Evolutionary conservation across 2,113 vertebrate species (phyloP).

Genomic region (Phocoena phocoena): DNA sequence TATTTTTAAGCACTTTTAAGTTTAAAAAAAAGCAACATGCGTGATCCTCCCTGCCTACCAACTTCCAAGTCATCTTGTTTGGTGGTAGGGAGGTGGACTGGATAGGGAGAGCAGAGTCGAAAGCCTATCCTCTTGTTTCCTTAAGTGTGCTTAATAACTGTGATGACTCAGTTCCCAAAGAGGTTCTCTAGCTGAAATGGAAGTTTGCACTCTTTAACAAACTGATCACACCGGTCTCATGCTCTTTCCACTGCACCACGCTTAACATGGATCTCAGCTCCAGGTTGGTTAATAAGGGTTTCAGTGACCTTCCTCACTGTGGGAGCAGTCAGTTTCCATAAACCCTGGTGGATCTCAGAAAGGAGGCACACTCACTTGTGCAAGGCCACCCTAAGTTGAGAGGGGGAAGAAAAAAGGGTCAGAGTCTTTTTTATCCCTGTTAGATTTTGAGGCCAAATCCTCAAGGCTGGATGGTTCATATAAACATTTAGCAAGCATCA

Average conservation of each 20-base stretch:
- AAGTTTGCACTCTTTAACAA: neutral
- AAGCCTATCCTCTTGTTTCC: neutral
- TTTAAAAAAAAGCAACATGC: neutral
- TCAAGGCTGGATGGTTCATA: neutral
- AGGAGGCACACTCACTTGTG: neutral
- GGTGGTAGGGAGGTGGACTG: too few relatives aligned
- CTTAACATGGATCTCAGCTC: neutral
- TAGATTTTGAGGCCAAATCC: conserved; percentile 27
- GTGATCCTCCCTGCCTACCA: neutral
- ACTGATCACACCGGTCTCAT: neutral
- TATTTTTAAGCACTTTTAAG: neutral
- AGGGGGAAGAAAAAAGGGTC: neutral
- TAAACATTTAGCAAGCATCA: neutral
- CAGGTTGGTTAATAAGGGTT: conserved; percentile 21
- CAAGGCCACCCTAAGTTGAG: neutral
- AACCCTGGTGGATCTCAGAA: neutral
- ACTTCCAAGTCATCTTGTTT: neutral
- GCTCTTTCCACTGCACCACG: neutral
- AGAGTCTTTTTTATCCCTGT: neutral
- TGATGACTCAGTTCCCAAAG: neutral
- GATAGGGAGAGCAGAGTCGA: neutral
- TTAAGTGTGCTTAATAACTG: neutral
- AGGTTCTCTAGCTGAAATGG: neutral
- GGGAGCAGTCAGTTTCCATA: neutral
- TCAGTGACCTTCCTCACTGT: conserved; percentile 22